Evolutionary conservation across 2,888 invertebrate species (phyloP).

Genomic region (Xylota sylvarum): DNA sequence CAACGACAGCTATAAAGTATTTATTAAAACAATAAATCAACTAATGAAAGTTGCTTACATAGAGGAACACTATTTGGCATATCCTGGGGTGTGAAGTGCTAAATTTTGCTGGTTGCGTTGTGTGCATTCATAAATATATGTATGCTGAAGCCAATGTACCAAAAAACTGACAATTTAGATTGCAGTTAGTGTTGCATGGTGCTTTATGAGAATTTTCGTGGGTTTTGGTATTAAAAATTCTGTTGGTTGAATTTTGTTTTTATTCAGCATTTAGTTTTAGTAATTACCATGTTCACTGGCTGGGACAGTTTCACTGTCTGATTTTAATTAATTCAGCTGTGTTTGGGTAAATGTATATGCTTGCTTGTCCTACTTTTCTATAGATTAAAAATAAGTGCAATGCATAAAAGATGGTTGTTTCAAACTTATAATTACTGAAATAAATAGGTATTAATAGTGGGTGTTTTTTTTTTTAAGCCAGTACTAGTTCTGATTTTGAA

Average conservation of each 20-base stretch:
- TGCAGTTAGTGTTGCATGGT: neutral
- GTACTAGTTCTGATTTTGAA: too few species aligned
- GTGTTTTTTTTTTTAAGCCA: too few species aligned
- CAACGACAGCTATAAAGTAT: constrained; percentile 12
- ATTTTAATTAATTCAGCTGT: neutral
- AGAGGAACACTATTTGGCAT: neutral
- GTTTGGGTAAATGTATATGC: neutral
- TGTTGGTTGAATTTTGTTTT: constrained; percentile 6
- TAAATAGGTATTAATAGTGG: too few species aligned
- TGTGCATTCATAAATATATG: constrained; percentile 5
- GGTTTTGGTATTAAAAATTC: constrained; percentile 16
- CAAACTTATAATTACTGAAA: too few species aligned
- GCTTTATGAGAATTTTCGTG: constrained; percentile 7
- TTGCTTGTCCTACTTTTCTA: neutral
- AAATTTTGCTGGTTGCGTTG: too few species aligned
- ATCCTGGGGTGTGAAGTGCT: neutral
- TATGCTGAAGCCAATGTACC: constrained; percentile 10
- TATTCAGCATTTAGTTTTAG: neutral
- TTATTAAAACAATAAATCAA: constrained; percentile 32
- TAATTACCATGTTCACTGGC: neutral
- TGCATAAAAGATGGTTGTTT: too few species aligned
- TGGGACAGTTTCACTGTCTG: neutral
- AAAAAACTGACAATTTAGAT: constrained; percentile 24
- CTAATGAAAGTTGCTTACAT: constrained; percentile 1
- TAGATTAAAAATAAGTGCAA: neutral